Evolutionary conservation across 2,113 vertebrate species (phyloP).

Genomic region (Pycnonotus jocosus): DNA sequence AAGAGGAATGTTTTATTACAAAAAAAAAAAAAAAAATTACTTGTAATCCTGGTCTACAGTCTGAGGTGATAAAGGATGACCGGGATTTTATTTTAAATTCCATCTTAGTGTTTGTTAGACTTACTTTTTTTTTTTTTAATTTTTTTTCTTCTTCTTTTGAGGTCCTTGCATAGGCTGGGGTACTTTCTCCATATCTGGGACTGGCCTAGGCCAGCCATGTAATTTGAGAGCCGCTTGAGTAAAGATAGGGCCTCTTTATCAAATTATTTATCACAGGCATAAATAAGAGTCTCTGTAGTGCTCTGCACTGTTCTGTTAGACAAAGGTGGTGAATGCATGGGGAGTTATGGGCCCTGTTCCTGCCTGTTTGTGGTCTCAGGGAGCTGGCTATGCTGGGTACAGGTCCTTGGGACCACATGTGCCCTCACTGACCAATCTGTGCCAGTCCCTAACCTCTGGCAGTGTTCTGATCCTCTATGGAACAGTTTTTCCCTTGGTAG

Average conservation of each 20-base stretch:
- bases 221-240: not conserved
- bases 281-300: not conserved
- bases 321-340: not conserved
- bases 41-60: not conserved
- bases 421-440: not conserved
- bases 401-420: rapidly evolving
- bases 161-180: not conserved
- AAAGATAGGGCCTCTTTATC: not conserved
- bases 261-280: not conserved
- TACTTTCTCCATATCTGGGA: not conserved
- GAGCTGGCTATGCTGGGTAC: not conserved
- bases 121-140: not conserved
- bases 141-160: not conserved
- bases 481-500: not conserved
- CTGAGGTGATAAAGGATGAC: not conserved
- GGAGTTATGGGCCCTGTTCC: not conserved
- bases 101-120: not conserved
- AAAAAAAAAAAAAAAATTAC: not conserved
- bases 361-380: rapidly evolving
- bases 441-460: not conserved
- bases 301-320: not conserved
- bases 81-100: not conserved
- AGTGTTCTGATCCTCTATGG: not conserved
- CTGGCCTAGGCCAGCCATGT: not conserved
- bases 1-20: slow-evolving; percentile 18